phyloP scores from a whole-genome alignment of 2,797 vertebrate species.

The Catamblyrhynchus diadema region DNA sequence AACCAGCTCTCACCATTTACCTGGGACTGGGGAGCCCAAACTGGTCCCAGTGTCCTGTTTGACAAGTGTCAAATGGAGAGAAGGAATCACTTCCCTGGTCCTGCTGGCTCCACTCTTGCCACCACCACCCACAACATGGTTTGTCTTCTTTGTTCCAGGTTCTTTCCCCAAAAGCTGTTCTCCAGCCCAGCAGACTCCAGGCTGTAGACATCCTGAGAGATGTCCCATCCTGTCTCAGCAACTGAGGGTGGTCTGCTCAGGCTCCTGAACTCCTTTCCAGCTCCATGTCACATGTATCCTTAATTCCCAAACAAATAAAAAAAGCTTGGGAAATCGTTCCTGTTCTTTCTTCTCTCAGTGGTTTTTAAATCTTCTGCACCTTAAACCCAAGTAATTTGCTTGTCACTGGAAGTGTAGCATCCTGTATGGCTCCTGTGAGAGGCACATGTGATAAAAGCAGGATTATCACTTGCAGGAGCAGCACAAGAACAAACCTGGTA shows the following conservation, averaged over 20 bases:
- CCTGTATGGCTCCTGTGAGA: not conserved
- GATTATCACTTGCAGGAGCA: not conserved
- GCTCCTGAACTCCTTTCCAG: not conserved
- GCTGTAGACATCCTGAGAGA: not conserved
- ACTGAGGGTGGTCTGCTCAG: not conserved
- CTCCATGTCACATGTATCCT: rapidly evolving
- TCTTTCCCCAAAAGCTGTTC: not conserved
- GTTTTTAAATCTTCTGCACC: slow-evolving; percentile 9
- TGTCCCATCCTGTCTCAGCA: not conserved
- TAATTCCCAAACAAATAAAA: not conserved
- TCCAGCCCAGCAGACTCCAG: not conserved
- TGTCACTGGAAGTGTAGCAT: not conserved
- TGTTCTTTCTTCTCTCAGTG: not conserved
- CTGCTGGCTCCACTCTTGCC: not conserved
- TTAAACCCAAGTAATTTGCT: not conserved
- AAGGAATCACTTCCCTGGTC: not conserved
- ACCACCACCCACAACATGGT: not conserved
- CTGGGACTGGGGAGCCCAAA: not conserved
- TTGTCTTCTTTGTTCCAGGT: not conserved
- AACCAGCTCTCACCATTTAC: not conserved
- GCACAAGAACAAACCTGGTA: not conserved
- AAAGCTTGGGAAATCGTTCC: not conserved
- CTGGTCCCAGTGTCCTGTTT: not conserved
- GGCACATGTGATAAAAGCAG: not conserved
- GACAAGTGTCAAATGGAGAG: not conserved